Base-by-base conservation (phyloP, 2,888 invertebrate genomes). In the Plebejus anna region DNA sequence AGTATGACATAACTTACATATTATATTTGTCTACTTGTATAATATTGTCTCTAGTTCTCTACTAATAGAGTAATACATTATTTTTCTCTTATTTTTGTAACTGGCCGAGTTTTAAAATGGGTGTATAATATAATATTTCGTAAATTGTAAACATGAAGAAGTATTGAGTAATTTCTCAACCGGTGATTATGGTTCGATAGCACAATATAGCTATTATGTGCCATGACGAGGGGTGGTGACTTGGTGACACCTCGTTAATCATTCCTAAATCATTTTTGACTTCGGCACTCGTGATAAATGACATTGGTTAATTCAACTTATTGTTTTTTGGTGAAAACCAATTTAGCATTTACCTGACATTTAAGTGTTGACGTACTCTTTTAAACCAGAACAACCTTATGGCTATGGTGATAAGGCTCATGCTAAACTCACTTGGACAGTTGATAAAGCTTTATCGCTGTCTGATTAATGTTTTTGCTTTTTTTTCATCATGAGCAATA, bases 191-290 rank as follows among this genome's bases (percentile, higher is more conserved):
- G 61, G 28, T 61, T 61, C 66, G 85, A 85, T 86, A 86, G 87
- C 89, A 89, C 87, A 89, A 89, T 89, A 89, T 90, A 88, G 89
- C 90, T 89, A 90, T 92, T 92, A 92, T 91, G 88, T 84, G 90
- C 84, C 80, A 80, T 86, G 90, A 88, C 87, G 87, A 87, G 87
- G 90, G 90, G 88, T 32, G 88, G 2, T 83, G 92, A 91, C 92
- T 42, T 28, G 72, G 72, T 13, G 91, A 84, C 81, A 83, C 87
- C 86, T 92, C 93, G 89, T 93, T 91, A 93, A 93, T 93, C 93
- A 93, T 86, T 86, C 84, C 84, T 88, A 83, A 87, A 88, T 88
- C 88, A 90, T 90, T 89, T 90, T 92, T 90, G 90, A 91, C 91
- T 91, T 90, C 89, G 83, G 83, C 84, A 82, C 82, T 86, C 81